Base-by-base conservation (phyloP, 2,113 vertebrate genomes). In the Mugil cephalus region DNA sequence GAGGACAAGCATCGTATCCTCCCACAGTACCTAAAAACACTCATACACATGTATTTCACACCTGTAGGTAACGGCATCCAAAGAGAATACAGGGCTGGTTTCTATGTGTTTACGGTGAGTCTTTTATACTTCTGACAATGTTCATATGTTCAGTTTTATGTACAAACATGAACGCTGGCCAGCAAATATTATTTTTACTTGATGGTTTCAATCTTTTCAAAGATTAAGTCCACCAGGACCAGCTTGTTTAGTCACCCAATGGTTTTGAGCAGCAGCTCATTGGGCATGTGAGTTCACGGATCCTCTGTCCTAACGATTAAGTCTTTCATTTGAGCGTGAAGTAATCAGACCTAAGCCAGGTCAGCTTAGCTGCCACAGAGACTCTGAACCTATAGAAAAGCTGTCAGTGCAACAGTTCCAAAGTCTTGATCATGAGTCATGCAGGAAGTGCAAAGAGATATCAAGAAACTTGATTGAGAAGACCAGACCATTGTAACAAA, bases 291-390 rank as follows among this genome's bases (percentile, higher is more conserved):
- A 71, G 45, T 51, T 74, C 52, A 69, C 68, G 52, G 47, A 79
- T 52, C 30, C 34, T 58, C 52, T 45, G 38, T 70, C 58, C 30
- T 53, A 59, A 52, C 38, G 36, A 79, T 75, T 79, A 86, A 59
- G 15, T 78, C 67, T 82, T 55, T 74, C 74, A 80, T 73, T 85
- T 65, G 74, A 83, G 79, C 79, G 39, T 84, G 70, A 74, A 80
- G 80, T 69, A 84, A 82, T 79, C 60, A 83, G 65, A 66, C 54
- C 62, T 48, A 74, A 75, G 66, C 11, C 78, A 63, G 78, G 55
- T 52, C 63, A 75, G 85, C 54, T 80, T 69, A 79, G 54, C 48
- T 42, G 47, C 53, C 46, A 64, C 61, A 14, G 47, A 74, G 40
- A 68, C 53, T 77, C 69, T 70, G 62, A 75, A 79, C 74, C 63